Conservation (phyloP, 2,113 vertebrate genomes). For the Centropristis striata region DNA sequence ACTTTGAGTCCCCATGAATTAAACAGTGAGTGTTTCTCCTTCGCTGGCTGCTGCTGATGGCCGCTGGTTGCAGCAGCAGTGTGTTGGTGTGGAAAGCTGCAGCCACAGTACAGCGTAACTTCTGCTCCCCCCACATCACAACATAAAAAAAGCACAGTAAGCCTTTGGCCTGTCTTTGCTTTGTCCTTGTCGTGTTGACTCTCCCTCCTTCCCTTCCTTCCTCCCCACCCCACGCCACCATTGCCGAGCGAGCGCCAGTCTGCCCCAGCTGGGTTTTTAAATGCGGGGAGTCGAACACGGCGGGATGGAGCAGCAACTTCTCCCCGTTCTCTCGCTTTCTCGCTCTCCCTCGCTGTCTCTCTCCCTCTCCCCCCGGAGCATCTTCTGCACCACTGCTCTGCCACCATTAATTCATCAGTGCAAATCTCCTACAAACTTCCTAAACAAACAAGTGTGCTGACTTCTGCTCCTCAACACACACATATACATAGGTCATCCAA, state of each 20-base stretch:
- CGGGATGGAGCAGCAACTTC: slow-evolving; percentile 39
- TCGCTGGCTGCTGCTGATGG: slow-evolving; percentile 26
- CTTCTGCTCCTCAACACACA: slow-evolving; percentile 40
- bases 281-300: slow-evolving; percentile 23
- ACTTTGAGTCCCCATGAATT: slow-evolving; percentile 27
- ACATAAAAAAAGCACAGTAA: slow-evolving; percentile 2
- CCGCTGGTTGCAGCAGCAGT: slow-evolving; percentile 22
- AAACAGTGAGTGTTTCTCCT: slow-evolving; percentile 51
- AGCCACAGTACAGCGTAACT: slow-evolving; percentile 30
- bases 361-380: slow-evolving; percentile 41
- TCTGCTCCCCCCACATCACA: neutral
- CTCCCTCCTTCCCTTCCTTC: neutral
- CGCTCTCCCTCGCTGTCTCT: slow-evolving; percentile 1
- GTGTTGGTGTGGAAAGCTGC: slow-evolving; percentile 41
- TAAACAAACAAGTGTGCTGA: slow-evolving; percentile 68
- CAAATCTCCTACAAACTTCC: slow-evolving; percentile 67
- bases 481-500: slow-evolving; percentile 35
- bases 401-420: slow-evolving; percentile 79
- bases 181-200: slow-evolving; percentile 64
- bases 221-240: neutral
- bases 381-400: slow-evolving; percentile 77
- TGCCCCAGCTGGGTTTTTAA: slow-evolving; percentile 61
- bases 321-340: slow-evolving; percentile 24
- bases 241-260: slow-evolving; percentile 17
- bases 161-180: slow-evolving; percentile 62